Conservation (phyloP, 2,113 vertebrate species). For the Xenopus laevis region DNA sequence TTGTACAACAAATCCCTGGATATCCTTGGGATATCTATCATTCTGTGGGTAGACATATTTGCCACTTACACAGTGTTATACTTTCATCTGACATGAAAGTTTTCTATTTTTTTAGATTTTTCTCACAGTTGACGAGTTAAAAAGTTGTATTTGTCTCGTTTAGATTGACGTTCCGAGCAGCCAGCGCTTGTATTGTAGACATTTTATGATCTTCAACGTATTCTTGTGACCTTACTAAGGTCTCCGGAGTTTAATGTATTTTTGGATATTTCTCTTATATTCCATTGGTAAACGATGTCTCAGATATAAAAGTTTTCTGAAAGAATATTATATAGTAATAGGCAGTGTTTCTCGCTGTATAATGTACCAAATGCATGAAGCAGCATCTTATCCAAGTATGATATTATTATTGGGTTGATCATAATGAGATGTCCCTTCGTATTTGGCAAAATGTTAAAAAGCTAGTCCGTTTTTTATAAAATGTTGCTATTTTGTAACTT, state of each 20-base stretch:
- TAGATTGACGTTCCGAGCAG: constrained; percentile 54
- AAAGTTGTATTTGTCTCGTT: constrained; percentile 62
- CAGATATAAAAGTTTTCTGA: no score
- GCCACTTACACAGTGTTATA: constrained; percentile 67
- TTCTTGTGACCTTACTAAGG: background rate
- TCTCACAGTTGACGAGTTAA: constrained; percentile 54
- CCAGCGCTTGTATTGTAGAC: constrained; percentile 26
- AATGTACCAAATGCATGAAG: no score
- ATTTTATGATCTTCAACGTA: constrained; percentile 9
- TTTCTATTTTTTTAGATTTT: constrained; percentile 74
- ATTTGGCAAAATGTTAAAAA: no score
- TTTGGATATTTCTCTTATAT: no score
- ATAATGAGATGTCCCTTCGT: no score
- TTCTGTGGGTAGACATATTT: constrained; percentile 62
- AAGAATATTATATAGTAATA: no score
- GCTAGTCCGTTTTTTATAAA: no score
- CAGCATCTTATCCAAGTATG: no score
- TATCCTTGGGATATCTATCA: constrained; percentile 48
- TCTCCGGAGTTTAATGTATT: background rate
- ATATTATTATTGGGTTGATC: no score
- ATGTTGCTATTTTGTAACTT: no score
- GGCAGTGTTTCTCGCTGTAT: no score
- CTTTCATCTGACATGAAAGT: constrained; percentile 63
- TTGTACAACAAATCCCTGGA: constrained; percentile 51
- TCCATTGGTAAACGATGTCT: no score